phyloP scores from a whole-genome alignment of 2,888 invertebrate species.

The Yponomeuta cagnagella region DNA sequence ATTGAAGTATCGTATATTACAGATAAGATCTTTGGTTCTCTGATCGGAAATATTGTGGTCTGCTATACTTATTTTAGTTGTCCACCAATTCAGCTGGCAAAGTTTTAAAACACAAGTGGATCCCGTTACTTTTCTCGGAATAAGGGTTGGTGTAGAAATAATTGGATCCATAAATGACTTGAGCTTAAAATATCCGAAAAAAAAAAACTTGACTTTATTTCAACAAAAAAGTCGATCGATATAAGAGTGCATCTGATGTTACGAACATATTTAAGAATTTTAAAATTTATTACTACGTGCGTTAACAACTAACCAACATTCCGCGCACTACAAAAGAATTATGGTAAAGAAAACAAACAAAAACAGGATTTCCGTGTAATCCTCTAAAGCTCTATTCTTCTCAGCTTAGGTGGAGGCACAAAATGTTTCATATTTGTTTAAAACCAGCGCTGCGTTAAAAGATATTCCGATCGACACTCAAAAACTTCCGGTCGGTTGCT shows the following conservation, averaged over 20 bases:
- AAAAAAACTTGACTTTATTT: not conserved
- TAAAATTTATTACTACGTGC: constrained; percentile 25
- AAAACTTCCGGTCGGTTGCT: constrained; percentile 66
- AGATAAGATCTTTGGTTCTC: constrained; percentile 42
- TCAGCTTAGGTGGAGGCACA: constrained; percentile 52
- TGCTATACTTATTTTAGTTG: constrained; percentile 43
- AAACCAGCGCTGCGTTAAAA: constrained; percentile 53
- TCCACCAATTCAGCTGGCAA: constrained; percentile 35
- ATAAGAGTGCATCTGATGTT: not conserved
- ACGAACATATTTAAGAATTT: not conserved
- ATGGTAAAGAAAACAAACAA: constrained; percentile 71
- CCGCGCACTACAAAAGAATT: constrained; percentile 51
- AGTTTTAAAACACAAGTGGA: constrained; percentile 22
- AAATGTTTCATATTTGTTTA: constrained; percentile 65
- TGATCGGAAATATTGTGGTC: constrained; percentile 29
- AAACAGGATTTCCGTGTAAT: constrained; percentile 71
- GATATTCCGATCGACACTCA: constrained; percentile 56
- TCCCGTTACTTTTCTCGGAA: constrained; percentile 25
- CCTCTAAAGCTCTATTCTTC: constrained; percentile 45
- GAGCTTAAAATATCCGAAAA: not conserved
- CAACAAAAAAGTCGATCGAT: not conserved
- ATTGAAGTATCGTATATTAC: constrained; percentile 40
- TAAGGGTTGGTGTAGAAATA: not conserved
- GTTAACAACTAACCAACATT: constrained; percentile 28
- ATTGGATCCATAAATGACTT: not conserved